phyloP scores from a whole-genome alignment of 2,113 vertebrate genomes.

The Prietella phreatophila region DNA sequence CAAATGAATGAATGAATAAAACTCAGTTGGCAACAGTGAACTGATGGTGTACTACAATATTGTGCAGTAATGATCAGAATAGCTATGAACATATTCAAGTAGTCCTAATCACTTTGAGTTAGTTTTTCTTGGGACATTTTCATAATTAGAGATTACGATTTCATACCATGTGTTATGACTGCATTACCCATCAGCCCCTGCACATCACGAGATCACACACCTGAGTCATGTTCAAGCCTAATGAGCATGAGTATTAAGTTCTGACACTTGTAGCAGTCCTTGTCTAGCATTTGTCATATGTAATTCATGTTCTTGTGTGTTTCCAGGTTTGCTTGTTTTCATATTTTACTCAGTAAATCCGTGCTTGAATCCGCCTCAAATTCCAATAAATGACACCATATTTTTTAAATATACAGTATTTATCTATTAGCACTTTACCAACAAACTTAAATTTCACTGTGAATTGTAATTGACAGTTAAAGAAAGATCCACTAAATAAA shows the following conservation, averaged over 20 bases:
- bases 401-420: not conserved
- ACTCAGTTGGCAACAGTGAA: not conserved
- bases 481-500: not conserved
- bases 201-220: not conserved
- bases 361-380: not conserved
- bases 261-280: not conserved
- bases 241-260: not conserved
- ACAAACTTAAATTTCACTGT: not conserved
- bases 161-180: not conserved
- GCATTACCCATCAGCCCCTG: not conserved
- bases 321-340: not conserved
- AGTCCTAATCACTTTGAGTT: not conserved
- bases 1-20: conserved; percentile 16
- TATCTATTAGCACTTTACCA: not conserved
- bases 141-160: not conserved
- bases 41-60: not conserved
- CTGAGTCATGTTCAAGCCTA: not conserved
- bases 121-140: not conserved
- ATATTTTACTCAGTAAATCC: not conserved
- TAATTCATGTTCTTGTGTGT: not conserved
- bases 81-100: not conserved
- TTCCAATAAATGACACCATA: not conserved
- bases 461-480: not conserved
- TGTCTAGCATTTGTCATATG: not conserved
- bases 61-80: not conserved